Conservation (phyloP, 2,888 invertebrate species). For the Cheilosia grossa region DNA sequence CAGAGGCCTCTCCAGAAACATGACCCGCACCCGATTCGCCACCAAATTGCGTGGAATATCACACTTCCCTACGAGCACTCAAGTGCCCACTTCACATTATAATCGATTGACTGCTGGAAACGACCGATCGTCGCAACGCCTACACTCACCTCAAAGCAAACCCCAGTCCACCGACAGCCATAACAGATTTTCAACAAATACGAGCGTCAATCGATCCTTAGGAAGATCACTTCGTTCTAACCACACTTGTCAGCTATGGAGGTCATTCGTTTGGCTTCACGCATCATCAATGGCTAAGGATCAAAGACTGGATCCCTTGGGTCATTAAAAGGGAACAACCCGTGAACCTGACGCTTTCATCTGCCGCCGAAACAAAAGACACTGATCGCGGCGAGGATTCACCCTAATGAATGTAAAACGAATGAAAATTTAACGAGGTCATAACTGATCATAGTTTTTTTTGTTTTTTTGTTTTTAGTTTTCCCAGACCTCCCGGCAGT, state of each 20-base stretch:
- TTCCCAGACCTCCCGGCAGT: conserved; percentile 52
- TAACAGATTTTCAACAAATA: conserved; percentile 59
- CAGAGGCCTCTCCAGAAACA: conserved; percentile 28
- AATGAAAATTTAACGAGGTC: conserved; percentile 74
- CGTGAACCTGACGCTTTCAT: conserved; percentile 61
- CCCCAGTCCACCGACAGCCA: conserved; percentile 8
- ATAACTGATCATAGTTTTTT: conserved; percentile 58
- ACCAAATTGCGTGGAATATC: conserved; percentile 63
- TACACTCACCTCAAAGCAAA: conserved; percentile 14
- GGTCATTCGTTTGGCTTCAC: conserved; percentile 64
- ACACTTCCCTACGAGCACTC: conserved; percentile 27
- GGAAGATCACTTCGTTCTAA: conserved; percentile 23
- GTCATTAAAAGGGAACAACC: conserved; percentile 46
- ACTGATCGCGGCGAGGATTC: conserved; percentile 18
- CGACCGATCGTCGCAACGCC: conserved; percentile 25
- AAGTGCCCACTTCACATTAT: conserved; percentile 28
- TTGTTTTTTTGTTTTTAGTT: not conserved
- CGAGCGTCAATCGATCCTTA: conserved; percentile 19
- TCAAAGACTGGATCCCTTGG: conserved; percentile 39
- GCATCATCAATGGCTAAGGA: conserved; percentile 62
- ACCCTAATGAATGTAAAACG: conserved; percentile 67
- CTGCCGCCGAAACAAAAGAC: conserved; percentile 23
- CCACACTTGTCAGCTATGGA: conserved; percentile 8
- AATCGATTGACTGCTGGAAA: conserved; percentile 40
- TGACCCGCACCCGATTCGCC: conserved; percentile 36